Conservation (phyloP, 1,140 invertebrate genomes). For the Sitodiplosis mosellana region DNA sequence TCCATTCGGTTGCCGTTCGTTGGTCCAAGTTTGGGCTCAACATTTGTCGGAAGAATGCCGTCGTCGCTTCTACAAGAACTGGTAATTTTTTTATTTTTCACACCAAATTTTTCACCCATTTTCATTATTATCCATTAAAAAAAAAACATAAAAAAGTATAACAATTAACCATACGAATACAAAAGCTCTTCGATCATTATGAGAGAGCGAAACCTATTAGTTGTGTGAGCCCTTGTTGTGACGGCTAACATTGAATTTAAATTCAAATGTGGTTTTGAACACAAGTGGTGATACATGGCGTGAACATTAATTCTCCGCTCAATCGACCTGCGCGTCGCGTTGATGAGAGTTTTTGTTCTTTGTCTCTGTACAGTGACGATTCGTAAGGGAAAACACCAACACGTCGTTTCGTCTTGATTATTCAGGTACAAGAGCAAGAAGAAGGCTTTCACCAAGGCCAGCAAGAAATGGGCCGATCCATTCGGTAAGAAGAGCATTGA, state of each 20-base stretch:
- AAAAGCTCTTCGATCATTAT: slow-evolving; percentile 43
- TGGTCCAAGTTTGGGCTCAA: slow-evolving; percentile 96
- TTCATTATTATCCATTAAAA: background rate
- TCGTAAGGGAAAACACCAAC: background rate
- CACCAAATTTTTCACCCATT: background rate
- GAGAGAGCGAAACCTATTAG: slow-evolving; percentile 35
- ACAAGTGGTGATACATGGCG: slow-evolving; percentile 15
- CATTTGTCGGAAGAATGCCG: slow-evolving; percentile 97
- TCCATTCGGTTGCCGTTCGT: slow-evolving; percentile 81
- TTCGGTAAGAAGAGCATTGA: slow-evolving; percentile 93
- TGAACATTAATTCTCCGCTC: slow-evolving; percentile 37
- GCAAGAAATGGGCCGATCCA: slow-evolving; percentile 97
- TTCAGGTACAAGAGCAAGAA: slow-evolving; percentile 98
- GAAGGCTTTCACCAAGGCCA: slow-evolving; percentile 98
- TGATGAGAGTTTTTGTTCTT: background rate
- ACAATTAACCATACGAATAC: background rate
- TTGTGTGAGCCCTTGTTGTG: slow-evolving; percentile 21
- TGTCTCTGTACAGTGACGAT: background rate
- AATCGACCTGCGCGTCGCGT: slow-evolving; percentile 17
- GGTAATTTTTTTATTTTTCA: slow-evolving; percentile 44
- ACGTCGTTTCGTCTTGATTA: no score
- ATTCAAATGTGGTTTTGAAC: slow-evolving; percentile 9
- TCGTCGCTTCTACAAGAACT: slow-evolving; percentile 99
- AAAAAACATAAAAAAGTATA: background rate
- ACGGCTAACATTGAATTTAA: background rate